Percentiles rank a stretch among this genome's conserved stretches.
Evolutionary conservation across 2,113 vertebrate genomes (phyloP).

Genomic region (Pelmatolapia mariae): DNA sequence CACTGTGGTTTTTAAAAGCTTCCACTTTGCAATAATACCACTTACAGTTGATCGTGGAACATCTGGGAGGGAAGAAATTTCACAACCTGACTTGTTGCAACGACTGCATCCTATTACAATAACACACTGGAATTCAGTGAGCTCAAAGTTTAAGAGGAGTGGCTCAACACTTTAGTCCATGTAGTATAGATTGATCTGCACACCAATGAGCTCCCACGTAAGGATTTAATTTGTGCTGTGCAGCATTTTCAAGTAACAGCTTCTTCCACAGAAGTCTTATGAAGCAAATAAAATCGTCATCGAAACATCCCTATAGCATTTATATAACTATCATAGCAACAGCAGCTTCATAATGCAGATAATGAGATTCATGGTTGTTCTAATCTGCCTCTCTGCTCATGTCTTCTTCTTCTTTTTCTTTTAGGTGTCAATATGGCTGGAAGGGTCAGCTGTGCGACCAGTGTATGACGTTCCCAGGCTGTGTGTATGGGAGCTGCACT

Average conservation of each 20-base stretch:
- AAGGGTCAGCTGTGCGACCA: conserved; percentile 71
- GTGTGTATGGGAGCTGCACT: conserved; percentile 74
- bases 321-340: not conserved
- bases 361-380: not conserved
- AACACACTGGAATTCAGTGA: not conserved
- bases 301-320: rapidly evolving
- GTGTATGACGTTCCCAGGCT: conserved; percentile 77
- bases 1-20: not conserved
- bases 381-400: not conserved
- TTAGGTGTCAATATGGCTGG: conserved; percentile 81
- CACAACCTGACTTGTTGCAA: not conserved
- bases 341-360: not conserved
- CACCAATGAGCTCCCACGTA: not conserved
- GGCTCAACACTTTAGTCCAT: not conserved
- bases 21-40: not conserved
- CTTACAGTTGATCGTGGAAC: not conserved
- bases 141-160: not conserved
- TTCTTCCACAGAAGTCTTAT: not conserved
- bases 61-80: not conserved
- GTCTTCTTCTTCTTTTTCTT: not conserved
- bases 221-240: not conserved
- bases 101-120: not conserved
- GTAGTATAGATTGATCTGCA: not conserved
- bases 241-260: not conserved
- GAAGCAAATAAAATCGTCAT: not conserved